These are phyloP conservation scores for Trogon surrucura DNA, from an alignment of 2,113 vertebrate species.

Conservation along the genomic window DNA sequence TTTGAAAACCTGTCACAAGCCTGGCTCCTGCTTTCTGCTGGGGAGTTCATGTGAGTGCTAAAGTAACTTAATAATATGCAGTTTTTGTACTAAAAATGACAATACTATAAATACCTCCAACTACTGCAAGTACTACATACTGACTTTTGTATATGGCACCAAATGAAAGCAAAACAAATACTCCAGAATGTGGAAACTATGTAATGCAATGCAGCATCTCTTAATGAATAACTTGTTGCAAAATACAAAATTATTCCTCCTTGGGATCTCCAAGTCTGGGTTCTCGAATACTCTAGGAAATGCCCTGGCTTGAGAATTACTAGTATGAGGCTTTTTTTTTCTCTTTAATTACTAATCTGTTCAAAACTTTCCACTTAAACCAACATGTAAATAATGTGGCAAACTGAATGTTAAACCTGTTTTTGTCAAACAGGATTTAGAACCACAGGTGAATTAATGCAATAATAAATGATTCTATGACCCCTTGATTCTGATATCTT, in stretches of 20 bases:
- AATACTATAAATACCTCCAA: neutral
- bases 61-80: neutral
- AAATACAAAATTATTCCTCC: neutral
- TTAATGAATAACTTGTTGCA: neutral
- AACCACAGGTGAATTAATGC: neutral
- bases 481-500: neutral
- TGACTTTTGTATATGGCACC: neutral
- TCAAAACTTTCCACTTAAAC: neutral
- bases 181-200: neutral
- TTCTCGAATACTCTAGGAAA: neutral
- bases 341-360: neutral
- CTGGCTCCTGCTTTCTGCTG: neutral
- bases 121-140: neutral
- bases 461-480: neutral
- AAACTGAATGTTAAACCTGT: neutral
- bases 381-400: neutral
- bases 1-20: neutral
- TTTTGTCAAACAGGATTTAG: neutral
- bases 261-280: neutral
- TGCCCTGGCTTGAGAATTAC: neutral
- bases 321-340: neutral
- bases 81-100: neutral
- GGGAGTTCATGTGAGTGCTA: neutral
- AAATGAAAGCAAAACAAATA: neutral
- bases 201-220: neutral